phyloP scores from a whole-genome alignment of 2,888 invertebrate species.

The Heliconius ismenius region DNA sequence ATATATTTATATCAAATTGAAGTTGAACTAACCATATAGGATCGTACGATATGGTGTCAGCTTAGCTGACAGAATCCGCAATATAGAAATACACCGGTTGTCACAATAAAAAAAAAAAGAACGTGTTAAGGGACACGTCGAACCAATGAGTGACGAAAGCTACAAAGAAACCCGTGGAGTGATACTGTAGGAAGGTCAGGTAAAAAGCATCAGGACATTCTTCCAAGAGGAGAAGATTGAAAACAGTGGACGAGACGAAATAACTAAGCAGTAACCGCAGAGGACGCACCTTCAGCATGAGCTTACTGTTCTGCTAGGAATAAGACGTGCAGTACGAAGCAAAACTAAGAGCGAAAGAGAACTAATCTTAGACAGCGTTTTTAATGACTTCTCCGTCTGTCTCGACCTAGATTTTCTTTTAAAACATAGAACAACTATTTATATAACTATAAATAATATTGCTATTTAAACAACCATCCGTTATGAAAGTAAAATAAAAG shows the following conservation, averaged over 20 bases:
- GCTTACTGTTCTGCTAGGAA: no score
- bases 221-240: background rate
- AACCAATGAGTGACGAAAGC: no score
- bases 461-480: constrained; percentile 21
- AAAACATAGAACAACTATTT: constrained; percentile 1
- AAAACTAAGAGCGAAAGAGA: background rate
- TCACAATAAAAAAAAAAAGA: no score
- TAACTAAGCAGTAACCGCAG: background rate
- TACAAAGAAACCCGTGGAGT: no score
- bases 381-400: background rate
- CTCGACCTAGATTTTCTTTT: background rate
- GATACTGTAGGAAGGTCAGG: no score
- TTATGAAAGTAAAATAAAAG: constrained; percentile 33
- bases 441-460: constrained; percentile 2
- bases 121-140: no score
- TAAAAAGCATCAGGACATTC: no score
- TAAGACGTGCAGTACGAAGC: background rate
- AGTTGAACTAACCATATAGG: no score
- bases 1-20: no score
- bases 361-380: background rate
- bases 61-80: no score
- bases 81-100: no score
- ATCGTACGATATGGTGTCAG: background rate
- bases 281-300: no score
- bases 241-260: background rate